A percentile compares a stretch with the other conserved stretches of the same genome.
These are phyloP conservation scores for Molanna angustata DNA, from an alignment of 2,888 invertebrate genomes.

Conservation along the genomic window DNA sequence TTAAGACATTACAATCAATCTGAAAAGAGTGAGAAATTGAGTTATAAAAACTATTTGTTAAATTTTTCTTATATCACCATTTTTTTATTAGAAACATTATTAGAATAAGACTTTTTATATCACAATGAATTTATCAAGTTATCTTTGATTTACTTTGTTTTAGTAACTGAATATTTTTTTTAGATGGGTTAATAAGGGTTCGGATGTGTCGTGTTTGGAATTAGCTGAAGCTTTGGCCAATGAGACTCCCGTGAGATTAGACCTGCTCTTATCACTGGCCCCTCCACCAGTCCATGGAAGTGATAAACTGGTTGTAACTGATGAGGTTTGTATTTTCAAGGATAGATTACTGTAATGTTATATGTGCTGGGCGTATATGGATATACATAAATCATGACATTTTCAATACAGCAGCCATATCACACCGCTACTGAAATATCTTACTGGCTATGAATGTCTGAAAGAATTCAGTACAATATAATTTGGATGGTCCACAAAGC, in stretches of 20 bases:
- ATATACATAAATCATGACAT: too few relatives aligned
- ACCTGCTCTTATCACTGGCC: conserved; percentile 79
- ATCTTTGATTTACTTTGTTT: not conserved
- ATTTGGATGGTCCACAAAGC: too few relatives aligned
- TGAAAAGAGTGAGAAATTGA: too few relatives aligned
- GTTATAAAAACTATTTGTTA: not conserved
- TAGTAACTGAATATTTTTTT: too few relatives aligned
- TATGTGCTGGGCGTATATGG: too few relatives aligned
- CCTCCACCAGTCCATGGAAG: conserved; percentile 76
- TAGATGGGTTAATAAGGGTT: conserved; percentile 88
- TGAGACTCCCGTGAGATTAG: conserved; percentile 86
- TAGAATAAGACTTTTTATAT: not conserved
- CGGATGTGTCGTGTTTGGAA: conserved; percentile 77
- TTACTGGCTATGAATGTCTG: too few relatives aligned
- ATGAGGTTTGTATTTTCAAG: conserved; percentile 33
- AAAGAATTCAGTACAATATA: too few relatives aligned
- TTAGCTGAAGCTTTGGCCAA: conserved; percentile 86
- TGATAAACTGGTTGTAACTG: conserved; percentile 69
- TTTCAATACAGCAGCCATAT: too few relatives aligned
- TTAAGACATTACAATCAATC: too few relatives aligned
- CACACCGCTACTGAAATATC: too few relatives aligned
- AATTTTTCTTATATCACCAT: not conserved
- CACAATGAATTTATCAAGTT: not conserved
- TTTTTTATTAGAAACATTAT: not conserved
- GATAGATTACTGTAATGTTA: too few relatives aligned